Evolutionary conservation across 2,113 vertebrate species (phyloP), one percentile per base, ranked within the genome.

Genomic region (Amblyornis subalaris): DNA sequence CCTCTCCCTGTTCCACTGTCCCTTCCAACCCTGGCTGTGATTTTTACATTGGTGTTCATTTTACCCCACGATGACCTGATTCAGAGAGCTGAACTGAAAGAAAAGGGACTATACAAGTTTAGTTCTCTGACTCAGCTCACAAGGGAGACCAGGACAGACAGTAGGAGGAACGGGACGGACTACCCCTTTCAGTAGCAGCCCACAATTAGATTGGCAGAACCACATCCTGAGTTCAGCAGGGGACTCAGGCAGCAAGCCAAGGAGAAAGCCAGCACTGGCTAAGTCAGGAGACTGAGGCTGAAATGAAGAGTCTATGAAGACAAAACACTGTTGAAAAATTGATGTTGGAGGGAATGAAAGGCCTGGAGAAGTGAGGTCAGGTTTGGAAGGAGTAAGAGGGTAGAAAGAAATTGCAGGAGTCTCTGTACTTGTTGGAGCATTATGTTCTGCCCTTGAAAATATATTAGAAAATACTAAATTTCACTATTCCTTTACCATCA

Each of bases 181-280:
- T 84, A 80, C 38, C 69, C 75, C 78, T 95, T 95, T 91, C 92
- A 90, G 88, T 66, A 91, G 90, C 90, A 91, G 92, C 92, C 92
- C 94, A 83, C 95, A 96, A 92, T 88, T 73, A 83, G 90, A 93
- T 62, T 88, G 94, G 94, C 96, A 96, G 90, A 94, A 88, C 88
- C 92, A 92, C 94, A 96, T 93, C 94, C 95, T 90, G 96, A 96
- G 94, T 88, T 95, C 93, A 96, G 85, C 88, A 84, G 85, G 88
- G 90, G 75, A 96, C 92, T 92, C 28, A 0, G 96, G 95, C 95
- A 95, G 69, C 44, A 77, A 84, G 92, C 95, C 95, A 94, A 90
- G 83, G 45, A 96, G 76, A 93, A 90, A 94, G 70, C 47, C 92
- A 93, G 83, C 69, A 60, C 53, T 84, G 90, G 86, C 89, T 74